A percentile compares a stretch with the other conserved stretches of the same genome.
These are phyloP conservation scores for Cyprinodon tularosa DNA, from an alignment of 2,113 vertebrate genomes.

Conservation along the genomic window DNA sequence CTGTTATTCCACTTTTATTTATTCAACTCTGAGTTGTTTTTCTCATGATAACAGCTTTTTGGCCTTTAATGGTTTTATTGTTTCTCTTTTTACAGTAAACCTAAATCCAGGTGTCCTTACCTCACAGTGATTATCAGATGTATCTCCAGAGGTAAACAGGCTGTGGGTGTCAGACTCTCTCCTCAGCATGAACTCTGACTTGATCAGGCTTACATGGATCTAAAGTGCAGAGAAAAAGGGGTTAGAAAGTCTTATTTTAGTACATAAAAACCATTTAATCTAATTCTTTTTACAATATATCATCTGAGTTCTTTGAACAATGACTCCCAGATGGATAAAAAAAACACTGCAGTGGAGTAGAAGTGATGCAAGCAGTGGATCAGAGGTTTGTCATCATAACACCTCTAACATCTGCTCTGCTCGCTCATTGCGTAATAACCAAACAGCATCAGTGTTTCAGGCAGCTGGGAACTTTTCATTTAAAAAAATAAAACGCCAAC, in stretches of 20 bases:
- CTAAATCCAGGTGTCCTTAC: slow-evolving; percentile 46
- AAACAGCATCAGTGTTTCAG: slow-evolving; percentile 16
- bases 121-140: slow-evolving; percentile 77
- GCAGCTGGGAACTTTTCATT: slow-evolving; percentile 53
- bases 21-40: neutral
- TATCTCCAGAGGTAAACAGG: slow-evolving; percentile 74
- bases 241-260: neutral
- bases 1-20: neutral
- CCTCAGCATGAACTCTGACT: slow-evolving; percentile 75
- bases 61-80: neutral
- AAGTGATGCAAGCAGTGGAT: slow-evolving; percentile 17
- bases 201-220: slow-evolving; percentile 61
- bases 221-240: slow-evolving; percentile 7
- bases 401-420: slow-evolving; percentile 58
- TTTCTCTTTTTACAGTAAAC: too few species aligned
- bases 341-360: neutral
- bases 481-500: neutral
- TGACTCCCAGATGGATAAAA: neutral
- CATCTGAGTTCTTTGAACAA: neutral
- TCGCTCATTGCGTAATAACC: slow-evolving; percentile 66
- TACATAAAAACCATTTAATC: neutral
- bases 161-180: slow-evolving; percentile 68
- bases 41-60: neutral
- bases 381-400: slow-evolving; percentile 27
- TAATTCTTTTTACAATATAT: neutral